Base-by-base conservation (phyloP, 2,888 invertebrate species). In the Pseudoips prasinana region DNA sequence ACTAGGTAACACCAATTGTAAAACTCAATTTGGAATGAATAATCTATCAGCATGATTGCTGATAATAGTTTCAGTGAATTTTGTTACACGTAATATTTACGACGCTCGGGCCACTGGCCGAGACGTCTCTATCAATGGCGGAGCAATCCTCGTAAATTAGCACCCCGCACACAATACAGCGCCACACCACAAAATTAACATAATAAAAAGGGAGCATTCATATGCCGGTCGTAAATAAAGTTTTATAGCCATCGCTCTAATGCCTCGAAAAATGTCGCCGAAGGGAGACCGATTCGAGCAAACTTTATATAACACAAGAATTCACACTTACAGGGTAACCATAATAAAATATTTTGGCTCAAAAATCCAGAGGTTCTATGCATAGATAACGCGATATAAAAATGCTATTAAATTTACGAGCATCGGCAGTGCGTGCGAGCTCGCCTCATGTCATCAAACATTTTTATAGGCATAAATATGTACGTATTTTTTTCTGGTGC, bases 171-270 rank as follows among this genome's bases (percentile, higher is more conserved):
- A 70, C 69, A 68, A 70, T 67, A 58, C 61, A 54, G 56, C 51
- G 62, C 56, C 49, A 58, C 59, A 59, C 71, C 74, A 58, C 72
- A 60, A 69, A 75, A 84, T 85, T 85, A 81, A 78, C 85, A 84
- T 85, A 82, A 85, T 81, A 85, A 85, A 83, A 82, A 81, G 75
- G 75, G 75, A 66, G 63, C 81, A 76, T 80, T 82, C 81, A 79
- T 77, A 78, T 66, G 64, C 49, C 53, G 72, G 55, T 70, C 78
- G 74, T 84, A 83, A 85, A 85, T 85, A 84, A 76, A 74, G 70
- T 82, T 85, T 85, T 83, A 84, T 82, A 70, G 78, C 64, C 69
- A 70, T 69, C 79, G 82, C 67, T 81, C 81, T 82, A 81, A 84
- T 80, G 79, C 82, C 66, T 67, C 73, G 72, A 73, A 78, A 77